phyloP scores from a whole-genome alignment of 2,113 vertebrate genomes.

The Python bivittatus region DNA sequence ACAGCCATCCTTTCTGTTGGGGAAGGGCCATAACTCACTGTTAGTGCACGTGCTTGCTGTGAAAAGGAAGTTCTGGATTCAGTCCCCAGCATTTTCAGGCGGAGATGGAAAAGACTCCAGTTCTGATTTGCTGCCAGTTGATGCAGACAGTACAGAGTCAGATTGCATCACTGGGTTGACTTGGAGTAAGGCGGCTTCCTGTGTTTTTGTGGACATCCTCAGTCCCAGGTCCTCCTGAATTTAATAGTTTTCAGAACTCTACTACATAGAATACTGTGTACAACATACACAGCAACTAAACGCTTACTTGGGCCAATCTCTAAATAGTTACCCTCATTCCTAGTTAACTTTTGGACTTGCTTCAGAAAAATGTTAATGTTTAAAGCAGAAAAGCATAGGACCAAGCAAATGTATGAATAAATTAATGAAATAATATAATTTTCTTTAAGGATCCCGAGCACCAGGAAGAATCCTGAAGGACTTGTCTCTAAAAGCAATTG shows the following conservation, averaged over 20 bases:
- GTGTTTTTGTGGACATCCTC: not conserved
- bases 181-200: not conserved
- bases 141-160: not conserved
- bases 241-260: not conserved
- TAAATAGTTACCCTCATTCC: not conserved
- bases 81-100: no score
- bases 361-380: not conserved
- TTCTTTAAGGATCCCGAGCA: conserved; percentile 78
- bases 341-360: not conserved
- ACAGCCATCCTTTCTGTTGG: not conserved
- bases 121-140: not conserved
- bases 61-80: not conserved
- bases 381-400: not conserved
- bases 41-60: not conserved
- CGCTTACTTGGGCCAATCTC: not conserved
- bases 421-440: not conserved
- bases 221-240: not conserved
- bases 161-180: not conserved
- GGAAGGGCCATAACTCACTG: not conserved
- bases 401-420: not conserved
- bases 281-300: not conserved
- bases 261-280: not conserved
- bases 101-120: not conserved
- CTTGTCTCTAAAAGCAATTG: conserved; percentile 64
- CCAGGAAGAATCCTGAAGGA: conserved; percentile 77